Evolutionary conservation across 2,797 vertebrate genomes (phyloP).

Genomic region (Decapterus maruadsi): DNA sequence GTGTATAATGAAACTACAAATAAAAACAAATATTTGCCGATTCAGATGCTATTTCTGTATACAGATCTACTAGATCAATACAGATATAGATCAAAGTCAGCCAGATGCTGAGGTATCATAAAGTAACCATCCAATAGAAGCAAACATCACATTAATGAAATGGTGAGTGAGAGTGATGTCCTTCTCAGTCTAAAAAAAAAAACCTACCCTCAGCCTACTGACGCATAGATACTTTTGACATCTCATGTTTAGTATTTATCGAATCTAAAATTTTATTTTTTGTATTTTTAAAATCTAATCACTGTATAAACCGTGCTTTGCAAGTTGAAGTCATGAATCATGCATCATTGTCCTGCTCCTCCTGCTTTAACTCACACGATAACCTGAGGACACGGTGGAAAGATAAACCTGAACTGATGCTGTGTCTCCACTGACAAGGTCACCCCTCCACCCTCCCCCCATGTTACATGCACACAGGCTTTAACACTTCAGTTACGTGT

Average conservation of each 20-base stretch:
- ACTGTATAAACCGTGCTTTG: background rate
- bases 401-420: slow-evolving; percentile 49
- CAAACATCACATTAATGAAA: background rate
- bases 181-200: too few relatives aligned
- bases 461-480: slow-evolving; percentile 46
- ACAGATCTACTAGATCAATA: too few relatives aligned
- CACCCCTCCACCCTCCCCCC: slow-evolving; percentile 31
- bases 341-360: background rate
- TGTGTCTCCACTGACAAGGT: slow-evolving; percentile 63
- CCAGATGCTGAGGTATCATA: background rate
- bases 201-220: too few relatives aligned
- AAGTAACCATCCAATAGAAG: background rate
- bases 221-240: background rate
- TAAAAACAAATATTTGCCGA: too few relatives aligned
- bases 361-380: background rate
- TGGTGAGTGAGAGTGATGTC: background rate
- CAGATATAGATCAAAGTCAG: too few relatives aligned
- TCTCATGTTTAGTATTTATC: background rate
- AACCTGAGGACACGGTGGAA: slow-evolving; percentile 16
- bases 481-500: slow-evolving; percentile 54
- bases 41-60: too few relatives aligned
- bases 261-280: background rate
- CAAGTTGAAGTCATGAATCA: background rate
- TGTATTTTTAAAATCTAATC: background rate
- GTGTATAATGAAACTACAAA: background rate